These are phyloP conservation scores for Lithophane semibrunnea DNA, from an alignment of 2,888 invertebrate genomes.

Conservation along the genomic window DNA sequence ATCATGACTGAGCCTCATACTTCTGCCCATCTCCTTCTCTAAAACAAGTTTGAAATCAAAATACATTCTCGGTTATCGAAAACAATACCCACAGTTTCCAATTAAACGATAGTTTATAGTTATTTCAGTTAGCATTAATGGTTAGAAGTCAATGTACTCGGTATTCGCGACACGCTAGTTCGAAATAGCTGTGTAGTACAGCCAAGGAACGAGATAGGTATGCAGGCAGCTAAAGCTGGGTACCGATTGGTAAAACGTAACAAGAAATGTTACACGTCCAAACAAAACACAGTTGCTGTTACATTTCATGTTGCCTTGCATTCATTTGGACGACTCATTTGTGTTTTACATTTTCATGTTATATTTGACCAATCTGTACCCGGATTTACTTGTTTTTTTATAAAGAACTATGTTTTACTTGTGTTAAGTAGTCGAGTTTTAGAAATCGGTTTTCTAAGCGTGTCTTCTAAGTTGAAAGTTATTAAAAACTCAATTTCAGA, in stretches of 20 bases:
- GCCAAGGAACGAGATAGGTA: neutral
- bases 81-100: conserved; percentile 30
- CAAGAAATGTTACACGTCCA: neutral
- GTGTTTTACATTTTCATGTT: no score
- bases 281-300: neutral
- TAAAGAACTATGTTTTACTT: neutral
- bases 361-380: neutral
- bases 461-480: neutral
- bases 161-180: conserved; percentile 52
- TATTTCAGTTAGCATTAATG: conserved; percentile 44
- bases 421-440: neutral
- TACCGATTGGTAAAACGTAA: neutral
- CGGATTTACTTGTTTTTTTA: neutral
- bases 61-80: conserved; percentile 16
- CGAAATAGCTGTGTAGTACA: conserved; percentile 44
- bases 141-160: conserved; percentile 51
- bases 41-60: conserved; percentile 2
- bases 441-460: neutral
- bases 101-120: conserved; percentile 38
- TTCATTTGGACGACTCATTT: no score
- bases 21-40: neutral
- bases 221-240: neutral
- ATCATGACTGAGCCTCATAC: neutral
- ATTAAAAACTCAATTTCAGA: neutral
- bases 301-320: no score